Percentiles rank a stretch among this genome's conserved stretches.
Evolutionary conservation across 2,888 invertebrate species (phyloP).

Genomic region (Mythimna albipuncta): DNA sequence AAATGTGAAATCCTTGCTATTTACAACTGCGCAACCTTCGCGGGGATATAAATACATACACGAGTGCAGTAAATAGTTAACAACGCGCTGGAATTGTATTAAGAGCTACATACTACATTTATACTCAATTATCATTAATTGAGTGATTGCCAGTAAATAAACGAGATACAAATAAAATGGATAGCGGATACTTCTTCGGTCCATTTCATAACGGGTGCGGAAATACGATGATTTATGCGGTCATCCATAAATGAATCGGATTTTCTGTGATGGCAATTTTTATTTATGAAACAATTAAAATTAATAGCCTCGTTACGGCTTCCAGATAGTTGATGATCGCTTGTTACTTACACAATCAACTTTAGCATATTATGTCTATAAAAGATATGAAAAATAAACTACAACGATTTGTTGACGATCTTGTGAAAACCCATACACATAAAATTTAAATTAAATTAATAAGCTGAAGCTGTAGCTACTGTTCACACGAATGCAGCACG

Average conservation of each 20-base stretch:
- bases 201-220: conserved; percentile 63
- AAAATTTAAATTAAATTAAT: background rate
- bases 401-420: background rate
- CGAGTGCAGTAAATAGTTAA: conserved; percentile 19
- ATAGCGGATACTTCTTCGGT: conserved; percentile 57
- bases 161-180: conserved; percentile 57
- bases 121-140: conserved; percentile 59
- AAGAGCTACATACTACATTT: conserved; percentile 12
- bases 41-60: conserved; percentile 27
- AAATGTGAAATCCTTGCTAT: conserved; percentile 21
- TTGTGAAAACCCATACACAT: background rate
- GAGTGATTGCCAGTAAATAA: conserved; percentile 63
- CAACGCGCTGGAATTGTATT: conserved; percentile 12
- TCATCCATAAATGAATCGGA: conserved; percentile 63
- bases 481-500: background rate
- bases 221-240: conserved; percentile 66
- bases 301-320: conserved; percentile 58
- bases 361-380: conserved; percentile 12
- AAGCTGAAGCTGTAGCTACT: background rate
- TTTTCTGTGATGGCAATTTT: conserved; percentile 56
- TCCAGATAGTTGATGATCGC: conserved; percentile 56
- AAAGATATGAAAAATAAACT: conserved; percentile 3
- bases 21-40: conserved; percentile 15
- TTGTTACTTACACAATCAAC: conserved; percentile 50
- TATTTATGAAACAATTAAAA: conserved; percentile 68